Base-by-base conservation (phyloP, 2,888 invertebrate genomes). In the Yponomeuta malinellus region DNA sequence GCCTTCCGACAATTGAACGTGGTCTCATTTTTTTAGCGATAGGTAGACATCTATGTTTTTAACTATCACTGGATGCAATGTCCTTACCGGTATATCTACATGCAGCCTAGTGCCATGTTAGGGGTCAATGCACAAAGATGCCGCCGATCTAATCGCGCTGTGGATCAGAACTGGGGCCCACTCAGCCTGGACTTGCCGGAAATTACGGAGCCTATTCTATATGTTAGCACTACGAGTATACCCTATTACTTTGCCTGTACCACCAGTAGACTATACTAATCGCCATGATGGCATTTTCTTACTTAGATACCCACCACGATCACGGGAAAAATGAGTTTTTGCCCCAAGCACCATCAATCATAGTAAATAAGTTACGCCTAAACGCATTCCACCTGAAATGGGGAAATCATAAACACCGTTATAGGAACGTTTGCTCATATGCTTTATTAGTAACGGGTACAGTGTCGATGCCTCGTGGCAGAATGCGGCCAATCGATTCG, bases 81-180 rank as follows among this genome's bases (percentile, higher is more conserved):
- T 12, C 52, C 52, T 59, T 15, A 15, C 52, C 5, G 52, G 52
- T 59, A 59, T 59, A 9, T 59, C 52, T 15, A 15, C 52, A 59
- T 59, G 12, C 15, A 15, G 6, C 10, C 31, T 48, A 48, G 29
- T 48, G 74, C 88, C 87, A 81, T 86, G 83, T 88, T 86, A 79
- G 88, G 23, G 90, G 89, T 88, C 88, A 89, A 89, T 86, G 83
- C 85, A 85, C 88, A 90, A 89, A 89, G 86, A 81, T 79, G 82
- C 89, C 90, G 88, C 84, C 77, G 75, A 78, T 78, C 79, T 78
- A 76, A 74, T 70, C 70, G 63, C 15, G 37, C n/a, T 12, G 43
- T 31, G 33, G 33, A 68, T 68, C 52, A 52, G 48, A 12, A 31
- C 48, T 48, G 6, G 31, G 33, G 29, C 63, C 29, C 65, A 65